These are phyloP conservation scores for Eretmocerus hayati DNA, from an alignment of 2,888 invertebrate genomes.

Conservation along the genomic window DNA sequence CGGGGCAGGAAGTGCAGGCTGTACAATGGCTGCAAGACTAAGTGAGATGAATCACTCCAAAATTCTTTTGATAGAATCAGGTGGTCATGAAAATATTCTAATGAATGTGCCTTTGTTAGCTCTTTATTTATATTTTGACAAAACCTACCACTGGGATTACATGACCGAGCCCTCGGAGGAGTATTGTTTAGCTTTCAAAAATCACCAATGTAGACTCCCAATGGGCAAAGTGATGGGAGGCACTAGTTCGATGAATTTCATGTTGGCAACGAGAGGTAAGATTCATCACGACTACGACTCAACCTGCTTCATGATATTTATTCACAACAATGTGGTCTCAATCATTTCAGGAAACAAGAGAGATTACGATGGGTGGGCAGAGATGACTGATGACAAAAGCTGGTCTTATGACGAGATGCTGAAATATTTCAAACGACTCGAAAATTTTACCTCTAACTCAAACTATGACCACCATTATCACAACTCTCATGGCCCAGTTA, in stretches of 20 bases:
- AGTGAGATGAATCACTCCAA: neutral
- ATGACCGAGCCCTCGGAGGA: constrained; percentile 1
- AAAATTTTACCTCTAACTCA: neutral
- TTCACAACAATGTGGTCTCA: neutral
- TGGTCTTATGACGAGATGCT: constrained; percentile 43
- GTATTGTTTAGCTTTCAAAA: neutral
- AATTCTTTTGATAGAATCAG: constrained; percentile 8
- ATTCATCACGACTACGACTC: no score
- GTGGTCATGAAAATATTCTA: neutral
- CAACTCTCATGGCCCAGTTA: constrained; percentile 2
- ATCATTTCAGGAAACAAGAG: constrained; percentile 2
- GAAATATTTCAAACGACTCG: constrained; percentile 2
- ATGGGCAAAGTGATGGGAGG: constrained; percentile 10
- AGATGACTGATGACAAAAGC: constrained; percentile 45
- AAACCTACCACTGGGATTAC: neutral
- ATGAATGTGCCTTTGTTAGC: neutral
- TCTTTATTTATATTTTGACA: neutral
- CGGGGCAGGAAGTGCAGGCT: constrained; percentile 3
- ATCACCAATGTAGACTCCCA: neutral
- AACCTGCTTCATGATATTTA: no score
- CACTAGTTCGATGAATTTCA: constrained; percentile 1
- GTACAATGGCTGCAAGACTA: constrained; percentile 1
- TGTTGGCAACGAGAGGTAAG: constrained; percentile 10
- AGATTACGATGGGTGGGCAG: constrained; percentile 7
- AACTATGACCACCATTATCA: constrained; percentile 44